Conservation (phyloP, 2,113 vertebrate genomes). For the Daubentonia madagascariensis region DNA sequence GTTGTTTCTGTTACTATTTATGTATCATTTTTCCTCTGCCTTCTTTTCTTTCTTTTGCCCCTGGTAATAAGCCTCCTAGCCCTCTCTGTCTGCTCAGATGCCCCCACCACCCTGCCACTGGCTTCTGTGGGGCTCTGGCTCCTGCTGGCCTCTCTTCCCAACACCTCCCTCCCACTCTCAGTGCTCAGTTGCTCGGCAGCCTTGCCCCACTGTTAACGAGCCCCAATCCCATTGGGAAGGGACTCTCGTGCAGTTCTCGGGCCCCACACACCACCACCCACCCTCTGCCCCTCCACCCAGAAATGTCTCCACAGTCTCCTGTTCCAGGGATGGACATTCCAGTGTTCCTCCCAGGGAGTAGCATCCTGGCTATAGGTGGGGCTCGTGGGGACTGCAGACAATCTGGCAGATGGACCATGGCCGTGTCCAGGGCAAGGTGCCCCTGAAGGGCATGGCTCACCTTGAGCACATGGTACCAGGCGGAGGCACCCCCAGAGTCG, state of each 20-base stretch:
- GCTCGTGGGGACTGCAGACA: rapidly evolving
- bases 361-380: not conserved
- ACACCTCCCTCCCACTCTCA: not conserved
- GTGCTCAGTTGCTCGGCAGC: not conserved
- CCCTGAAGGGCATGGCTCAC: constrained; percentile 76
- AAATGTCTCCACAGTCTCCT: not conserved
- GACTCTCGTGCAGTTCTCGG: rapidly evolving
- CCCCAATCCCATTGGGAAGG: not conserved
- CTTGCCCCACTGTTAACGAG: not conserved
- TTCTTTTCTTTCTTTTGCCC: not conserved
- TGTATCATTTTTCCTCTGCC: not conserved
- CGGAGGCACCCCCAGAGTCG: constrained; percentile 95
- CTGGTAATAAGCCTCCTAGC: not conserved
- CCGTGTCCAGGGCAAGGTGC: not conserved
- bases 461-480: constrained; percentile 98
- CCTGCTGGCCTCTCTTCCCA: not conserved
- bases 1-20: not conserved
- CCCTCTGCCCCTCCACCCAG: not conserved
- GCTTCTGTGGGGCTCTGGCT: not conserved
- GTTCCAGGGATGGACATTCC: no score
- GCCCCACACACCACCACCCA: not conserved
- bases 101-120: not conserved
- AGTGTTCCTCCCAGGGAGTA: not conserved
- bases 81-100: not conserved
- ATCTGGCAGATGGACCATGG: rapidly evolving